Evolutionary conservation across 2,888 invertebrate species (phyloP).

Genomic region (Scaptomyza caliginosa): DNA sequence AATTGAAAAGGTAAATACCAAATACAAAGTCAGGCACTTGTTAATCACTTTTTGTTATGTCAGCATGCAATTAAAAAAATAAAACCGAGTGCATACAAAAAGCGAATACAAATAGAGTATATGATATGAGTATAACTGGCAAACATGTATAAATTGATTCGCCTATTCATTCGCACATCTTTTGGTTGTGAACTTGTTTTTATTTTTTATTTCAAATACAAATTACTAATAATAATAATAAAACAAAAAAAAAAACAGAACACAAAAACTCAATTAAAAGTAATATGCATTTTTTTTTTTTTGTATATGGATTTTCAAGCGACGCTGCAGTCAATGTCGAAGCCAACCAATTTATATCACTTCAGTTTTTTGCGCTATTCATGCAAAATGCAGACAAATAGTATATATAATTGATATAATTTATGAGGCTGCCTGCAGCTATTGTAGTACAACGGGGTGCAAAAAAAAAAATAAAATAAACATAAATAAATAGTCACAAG

Average conservation of each 20-base stretch:
- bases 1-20: slow-evolving; percentile 40
- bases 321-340: slow-evolving; percentile 17
- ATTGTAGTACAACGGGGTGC: not conserved
- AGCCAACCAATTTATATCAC: slow-evolving; percentile 5
- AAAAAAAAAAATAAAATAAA: no score
- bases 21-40: slow-evolving; percentile 47
- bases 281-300: slow-evolving; percentile 27
- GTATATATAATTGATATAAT: slow-evolving; percentile 61
- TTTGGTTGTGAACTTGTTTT: slow-evolving; percentile 69
- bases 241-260: slow-evolving; percentile 27
- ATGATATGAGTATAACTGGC: slow-evolving; percentile 26
- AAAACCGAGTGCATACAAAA: slow-evolving; percentile 39
- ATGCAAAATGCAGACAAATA: slow-evolving; percentile 36
- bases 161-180: slow-evolving; percentile 71
- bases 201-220: slow-evolving; percentile 49
- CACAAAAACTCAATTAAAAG: slow-evolving; percentile 44
- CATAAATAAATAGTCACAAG: not conserved
- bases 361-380: slow-evolving; percentile 38
- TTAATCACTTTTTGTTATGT: slow-evolving; percentile 67
- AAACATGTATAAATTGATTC: slow-evolving; percentile 68
- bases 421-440: slow-evolving; percentile 44
- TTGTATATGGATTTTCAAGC: slow-evolving; percentile 31
- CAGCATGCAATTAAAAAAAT: slow-evolving; percentile 62
- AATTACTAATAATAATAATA: slow-evolving; percentile 32
- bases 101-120: slow-evolving; percentile 23